Base-by-base conservation (phyloP, 2,888 invertebrate species). In the Mythimna pallens region DNA sequence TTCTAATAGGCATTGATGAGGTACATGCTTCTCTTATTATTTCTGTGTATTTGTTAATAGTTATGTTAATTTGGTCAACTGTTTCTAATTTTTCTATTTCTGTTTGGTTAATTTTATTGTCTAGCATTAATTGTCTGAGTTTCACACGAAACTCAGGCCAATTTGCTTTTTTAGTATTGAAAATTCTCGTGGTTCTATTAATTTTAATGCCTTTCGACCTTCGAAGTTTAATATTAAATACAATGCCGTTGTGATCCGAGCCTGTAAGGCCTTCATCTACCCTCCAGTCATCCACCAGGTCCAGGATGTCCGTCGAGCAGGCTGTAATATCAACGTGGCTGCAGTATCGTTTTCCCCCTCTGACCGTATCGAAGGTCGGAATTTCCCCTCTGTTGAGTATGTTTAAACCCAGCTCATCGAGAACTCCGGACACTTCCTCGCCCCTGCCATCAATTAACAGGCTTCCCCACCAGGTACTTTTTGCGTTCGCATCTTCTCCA, bases 161-260 rank as follows among this genome's bases (percentile, higher is more conserved):
- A 36, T 36, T 36, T 9, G 36, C 36, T 36, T 36, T 36, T 36
- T 36, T 36, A 0, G 36, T 36, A 9, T 36, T 36, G 2, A 9
- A 36, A 1, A 36, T 36, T 36, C 36, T 8, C 1, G 36, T 36
- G 9, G 36, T 36, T 10, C 36, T 36, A 10, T 36, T 10, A 36
- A 36, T 36, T 36, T 36, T 8, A 8, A 36, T 36, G 36, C 36
- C 36, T 36, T 36, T 36, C 2, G 36, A 36, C 9, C 36, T 84
- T 20, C n/a, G 0, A 6, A 81, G 0, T 0, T 55, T 75, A 0
- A 88, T 55, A 9, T 74, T 66, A 10, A 88, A 87, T 0, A 47
- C 22, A 1, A 89, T 86, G 0, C 70, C 76, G 59, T 80, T 81
- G 70, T 83, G 81, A n/a, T 84, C 84, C 14, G 84, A 83, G 73